These are phyloP conservation scores for Aspiorhynchus laticeps DNA, from an alignment of 2,113 vertebrate genomes.

Conservation along the genomic window DNA sequence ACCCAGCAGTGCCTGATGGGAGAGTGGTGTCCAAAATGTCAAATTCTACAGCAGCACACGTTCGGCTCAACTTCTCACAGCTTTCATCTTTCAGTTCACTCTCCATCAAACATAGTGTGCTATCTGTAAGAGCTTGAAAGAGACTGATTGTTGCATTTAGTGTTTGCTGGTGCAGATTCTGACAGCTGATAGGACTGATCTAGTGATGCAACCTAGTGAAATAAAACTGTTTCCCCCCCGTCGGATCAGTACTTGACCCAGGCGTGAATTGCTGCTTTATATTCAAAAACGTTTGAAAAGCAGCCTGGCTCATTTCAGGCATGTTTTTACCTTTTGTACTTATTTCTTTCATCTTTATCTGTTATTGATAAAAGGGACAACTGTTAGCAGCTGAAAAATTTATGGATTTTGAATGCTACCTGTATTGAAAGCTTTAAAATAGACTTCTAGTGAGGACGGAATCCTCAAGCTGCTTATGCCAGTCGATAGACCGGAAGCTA, in stretches of 20 bases:
- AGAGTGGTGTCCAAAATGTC: constrained; percentile 25
- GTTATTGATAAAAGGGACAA: constrained; percentile 18
- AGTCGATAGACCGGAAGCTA: not conserved
- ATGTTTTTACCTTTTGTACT: constrained; percentile 1
- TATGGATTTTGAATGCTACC: not conserved
- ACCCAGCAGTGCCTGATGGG: constrained; percentile 18
- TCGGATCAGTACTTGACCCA: constrained; percentile 34
- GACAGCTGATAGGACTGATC: constrained; percentile 35
- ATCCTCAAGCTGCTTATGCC: not conserved
- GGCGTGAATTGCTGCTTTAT: constrained; percentile 47
- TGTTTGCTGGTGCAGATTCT: constrained; percentile 42
- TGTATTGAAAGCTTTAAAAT: constrained; percentile 12
- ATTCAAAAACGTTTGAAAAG: constrained; percentile 46
- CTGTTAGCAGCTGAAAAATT: not conserved
- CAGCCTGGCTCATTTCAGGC: constrained; percentile 7
- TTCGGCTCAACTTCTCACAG: constrained; percentile 18
- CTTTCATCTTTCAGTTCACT: constrained; percentile 37
- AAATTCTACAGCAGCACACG: constrained; percentile 2
- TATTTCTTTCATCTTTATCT: constrained; percentile 20
- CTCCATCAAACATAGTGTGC: constrained; percentile 34
- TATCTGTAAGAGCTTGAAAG: constrained; percentile 40
- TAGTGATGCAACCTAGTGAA: constrained; percentile 54
- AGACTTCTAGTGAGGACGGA: not conserved
- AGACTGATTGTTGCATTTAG: constrained; percentile 41
- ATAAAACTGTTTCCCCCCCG: constrained; percentile 22